These are phyloP conservation scores for Micromussa lordhowensis DNA, from an alignment of 92 coral and sea anemone species.

Conservation along the genomic window DNA sequence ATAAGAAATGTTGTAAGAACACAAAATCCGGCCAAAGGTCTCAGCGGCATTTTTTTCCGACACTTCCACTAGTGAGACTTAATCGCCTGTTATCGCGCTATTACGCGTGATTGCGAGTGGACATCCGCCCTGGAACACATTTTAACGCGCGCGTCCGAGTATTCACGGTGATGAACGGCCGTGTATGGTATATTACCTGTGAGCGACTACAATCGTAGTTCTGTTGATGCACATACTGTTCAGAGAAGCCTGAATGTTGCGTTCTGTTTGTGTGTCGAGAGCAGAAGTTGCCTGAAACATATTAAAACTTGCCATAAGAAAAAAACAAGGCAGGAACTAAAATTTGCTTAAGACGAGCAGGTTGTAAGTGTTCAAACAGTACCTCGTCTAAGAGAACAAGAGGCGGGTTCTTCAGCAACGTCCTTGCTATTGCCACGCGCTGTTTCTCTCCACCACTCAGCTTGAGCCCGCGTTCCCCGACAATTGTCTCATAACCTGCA, in stretches of 20 bases:
- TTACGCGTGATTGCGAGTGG: neutral
- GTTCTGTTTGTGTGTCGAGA: conserved; percentile 94
- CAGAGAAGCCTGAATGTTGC: conserved; percentile 95
- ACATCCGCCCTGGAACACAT: no score
- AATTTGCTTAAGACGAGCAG: neutral
- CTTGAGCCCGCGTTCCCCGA: conserved; percentile 97
- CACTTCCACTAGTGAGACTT: neutral
- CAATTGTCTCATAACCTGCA: conserved; percentile 88
- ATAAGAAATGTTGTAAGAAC: neutral
- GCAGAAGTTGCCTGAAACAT: conserved; percentile 94
- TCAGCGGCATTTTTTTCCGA: no score
- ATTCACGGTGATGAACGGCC: neutral
- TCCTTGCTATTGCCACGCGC: conserved; percentile 97
- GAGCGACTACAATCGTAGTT: conserved; percentile 98
- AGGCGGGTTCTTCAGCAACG: conserved; percentile 94
- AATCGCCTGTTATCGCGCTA: no score
- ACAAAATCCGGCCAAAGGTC: neutral
- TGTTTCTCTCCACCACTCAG: conserved; percentile 99
- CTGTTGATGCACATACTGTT: conserved; percentile 95
- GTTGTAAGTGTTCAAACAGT: neutral
- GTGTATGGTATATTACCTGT: conserved; percentile 70
- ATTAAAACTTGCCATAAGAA: neutral
- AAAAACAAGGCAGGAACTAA: neutral
- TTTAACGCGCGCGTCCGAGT: neutral
- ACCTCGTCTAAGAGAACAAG: conserved; percentile 96